Evolutionary conservation across 2,113 vertebrate genomes (phyloP).

Genomic region (Brachyistius frenatus): DNA sequence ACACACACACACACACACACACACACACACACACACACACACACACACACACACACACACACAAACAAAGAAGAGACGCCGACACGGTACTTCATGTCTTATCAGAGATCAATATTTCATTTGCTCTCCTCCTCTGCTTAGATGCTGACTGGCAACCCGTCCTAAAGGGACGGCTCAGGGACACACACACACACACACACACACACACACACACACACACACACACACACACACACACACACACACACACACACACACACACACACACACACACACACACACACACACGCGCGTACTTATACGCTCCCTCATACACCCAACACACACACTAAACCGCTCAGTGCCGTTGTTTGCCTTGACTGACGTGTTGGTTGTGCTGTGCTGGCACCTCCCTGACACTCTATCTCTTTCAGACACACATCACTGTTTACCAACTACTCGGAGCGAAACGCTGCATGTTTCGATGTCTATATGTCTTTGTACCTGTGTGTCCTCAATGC

Average conservation of each 20-base stretch:
- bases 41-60: slow-evolving; percentile 26
- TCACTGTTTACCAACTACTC: slow-evolving; percentile 70
- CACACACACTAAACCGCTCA: slow-evolving; percentile 54
- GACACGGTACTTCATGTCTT: slow-evolving; percentile 69
- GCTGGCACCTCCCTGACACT: slow-evolving; percentile 75
- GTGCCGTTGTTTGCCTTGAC: slow-evolving; percentile 75
- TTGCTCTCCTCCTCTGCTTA: slow-evolving; percentile 63
- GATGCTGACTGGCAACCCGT: slow-evolving; percentile 75
- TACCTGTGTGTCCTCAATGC: slow-evolving; percentile 28
- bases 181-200: slow-evolving; percentile 50
- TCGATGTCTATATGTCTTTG: slow-evolving; percentile 16
- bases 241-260: slow-evolving; percentile 55
- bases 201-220: slow-evolving; percentile 8
- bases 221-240: slow-evolving; percentile 8
- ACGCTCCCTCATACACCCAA: slow-evolving; percentile 21
- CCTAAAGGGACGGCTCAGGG: slow-evolving; percentile 69
- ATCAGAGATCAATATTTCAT: slow-evolving; percentile 82
- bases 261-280: slow-evolving; percentile 24
- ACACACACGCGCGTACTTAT: background rate
- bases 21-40: slow-evolving; percentile 18
- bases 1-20: slow-evolving; percentile 41
- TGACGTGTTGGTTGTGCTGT: slow-evolving; percentile 63
- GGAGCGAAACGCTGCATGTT: slow-evolving; percentile 46
- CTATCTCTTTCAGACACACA: slow-evolving; percentile 72
- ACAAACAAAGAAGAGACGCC: slow-evolving; percentile 28